Evolutionary conservation across 2,797 vertebrate species (phyloP).

Genomic region (Sandelia bainsii): DNA sequence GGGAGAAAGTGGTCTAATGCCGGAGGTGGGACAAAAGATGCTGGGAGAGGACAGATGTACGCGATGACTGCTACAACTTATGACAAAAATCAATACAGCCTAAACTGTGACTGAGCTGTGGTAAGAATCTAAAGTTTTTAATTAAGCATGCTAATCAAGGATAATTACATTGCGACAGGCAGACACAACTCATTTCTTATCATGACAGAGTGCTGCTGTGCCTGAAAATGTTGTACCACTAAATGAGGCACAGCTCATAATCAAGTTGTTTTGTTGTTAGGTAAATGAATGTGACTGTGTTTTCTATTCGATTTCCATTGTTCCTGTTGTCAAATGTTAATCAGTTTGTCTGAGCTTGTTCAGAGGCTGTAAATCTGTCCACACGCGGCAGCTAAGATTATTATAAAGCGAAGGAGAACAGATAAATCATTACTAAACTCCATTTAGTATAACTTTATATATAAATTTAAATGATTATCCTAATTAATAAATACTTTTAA

Average conservation of each 20-base stretch:
- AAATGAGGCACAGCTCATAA: slow-evolving; percentile 65
- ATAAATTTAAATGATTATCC: background rate
- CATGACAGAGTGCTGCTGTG: slow-evolving; percentile 60
- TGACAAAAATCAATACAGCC: background rate
- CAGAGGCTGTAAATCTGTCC: slow-evolving; percentile 14
- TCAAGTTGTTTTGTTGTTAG: slow-evolving; percentile 46
- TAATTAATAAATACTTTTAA: background rate
- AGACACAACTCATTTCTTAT: slow-evolving; percentile 75
- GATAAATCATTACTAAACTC: slow-evolving; percentile 5
- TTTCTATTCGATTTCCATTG: slow-evolving; percentile 52
- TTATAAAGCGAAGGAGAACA: background rate
- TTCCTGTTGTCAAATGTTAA: slow-evolving; percentile 47
- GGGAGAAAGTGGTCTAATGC: slow-evolving; percentile 28
- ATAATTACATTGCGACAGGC: slow-evolving; percentile 77
- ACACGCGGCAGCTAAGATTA: background rate
- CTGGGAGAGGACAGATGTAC: slow-evolving; percentile 14
- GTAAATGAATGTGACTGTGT: slow-evolving; percentile 52
- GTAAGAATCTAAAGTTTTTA: slow-evolving; percentile 5
- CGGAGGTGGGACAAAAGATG: slow-evolving; percentile 11
- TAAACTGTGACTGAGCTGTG: slow-evolving; percentile 2
- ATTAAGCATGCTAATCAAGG: slow-evolving; percentile 74
- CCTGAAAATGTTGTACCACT: slow-evolving; percentile 44
- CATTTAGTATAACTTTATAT: background rate
- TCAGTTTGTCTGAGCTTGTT: slow-evolving; percentile 33
- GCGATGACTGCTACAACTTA: background rate